A percentile compares a stretch with the other conserved stretches of the same genome.
Conservation (phyloP, 2,888 invertebrate species). For the Quadriops clusia region DNA sequence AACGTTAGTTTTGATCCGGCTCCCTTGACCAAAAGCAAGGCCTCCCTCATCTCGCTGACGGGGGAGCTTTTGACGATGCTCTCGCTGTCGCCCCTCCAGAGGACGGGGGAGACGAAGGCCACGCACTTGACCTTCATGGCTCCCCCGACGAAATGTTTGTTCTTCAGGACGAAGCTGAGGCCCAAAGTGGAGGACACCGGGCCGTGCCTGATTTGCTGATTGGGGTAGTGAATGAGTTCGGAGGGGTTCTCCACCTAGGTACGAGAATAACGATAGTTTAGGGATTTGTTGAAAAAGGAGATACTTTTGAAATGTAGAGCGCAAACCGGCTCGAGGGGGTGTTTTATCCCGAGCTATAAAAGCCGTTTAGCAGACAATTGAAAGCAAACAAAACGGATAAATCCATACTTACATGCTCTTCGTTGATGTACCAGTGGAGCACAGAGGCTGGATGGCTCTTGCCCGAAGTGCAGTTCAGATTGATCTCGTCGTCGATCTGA, state of each 20-base stretch:
- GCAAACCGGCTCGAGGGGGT: no score
- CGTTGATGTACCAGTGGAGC: conserved; percentile 59
- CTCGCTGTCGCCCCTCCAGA: conserved; percentile 1
- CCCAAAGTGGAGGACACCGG: background rate
- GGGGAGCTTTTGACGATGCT: conserved; percentile 1
- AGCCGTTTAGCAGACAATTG: no score
- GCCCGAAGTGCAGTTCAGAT: conserved; percentile 57
- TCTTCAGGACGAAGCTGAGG: background rate
- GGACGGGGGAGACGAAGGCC: conserved; percentile 1
- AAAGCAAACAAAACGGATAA: no score
- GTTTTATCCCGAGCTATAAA: no score
- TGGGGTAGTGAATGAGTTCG: background rate
- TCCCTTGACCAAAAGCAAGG: conserved; percentile 1
- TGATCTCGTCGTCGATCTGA: conserved; percentile 52
- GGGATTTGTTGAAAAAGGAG: no score
- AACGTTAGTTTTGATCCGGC: no score
- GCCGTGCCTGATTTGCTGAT: background rate
- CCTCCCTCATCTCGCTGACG: conserved; percentile 1
- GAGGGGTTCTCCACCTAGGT: background rate
- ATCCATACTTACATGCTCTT: conserved; percentile 44
- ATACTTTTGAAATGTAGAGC: no score
- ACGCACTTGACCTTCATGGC: conserved; percentile 1
- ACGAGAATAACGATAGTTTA: no score
- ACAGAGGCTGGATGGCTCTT: conserved; percentile 56
- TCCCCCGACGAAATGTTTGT: background rate